Base-by-base conservation (phyloP, 2,797 vertebrate species). In the Hippocampus kuda region DNA sequence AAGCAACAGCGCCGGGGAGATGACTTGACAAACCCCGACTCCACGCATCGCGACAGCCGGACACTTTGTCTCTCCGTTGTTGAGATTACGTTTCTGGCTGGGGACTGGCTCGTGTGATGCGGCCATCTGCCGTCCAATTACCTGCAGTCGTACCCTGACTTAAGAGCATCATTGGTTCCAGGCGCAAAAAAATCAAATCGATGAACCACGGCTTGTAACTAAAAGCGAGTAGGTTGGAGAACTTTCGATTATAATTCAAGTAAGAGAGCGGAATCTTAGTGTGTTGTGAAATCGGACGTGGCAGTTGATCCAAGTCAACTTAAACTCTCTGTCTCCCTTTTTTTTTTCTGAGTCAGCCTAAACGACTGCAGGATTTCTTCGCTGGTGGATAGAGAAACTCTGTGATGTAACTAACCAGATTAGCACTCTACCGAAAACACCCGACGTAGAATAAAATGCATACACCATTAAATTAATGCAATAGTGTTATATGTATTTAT, bases 401-500 rank as follows among this genome's bases (percentile, higher is more conserved):
- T 84, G 76, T 83, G 75, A 85, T 84, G 85, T 88, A 82, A 86
- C 89, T 85, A 90, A 90, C 81, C 63, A 78, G 88, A 90, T 90
- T 90, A 89, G 64, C 73, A n/a, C 68, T 77, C 76, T 62, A 70
- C 71, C 68, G 76, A 74, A 77, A 77, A 75, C 74, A 75, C 66
- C 70, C 71, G 68, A 66, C 34, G 68, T 2, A 20, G 69, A 79
- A 66, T 75, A 74, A 41, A 22, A 61, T 7, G 18, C 72, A 68
- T 70, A 62, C 63, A 51, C 18, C 8, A 6, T 20, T 51, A 22
- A 9, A 51, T 71, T 67, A 57, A 65, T 1, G 67, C 65, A 27
- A 54, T 44, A 48, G 30, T 10, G 24, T 46, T 10, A 24, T 26
- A 18, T 46, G 26, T 8, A 27, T 46, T 65, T 8, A 3, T 46